Evolutionary conservation across 92 coral and sea anemone species (phyloP), one percentile per base, ranked within the genome.

Genomic region (Plumapathes pennacea): DNA sequence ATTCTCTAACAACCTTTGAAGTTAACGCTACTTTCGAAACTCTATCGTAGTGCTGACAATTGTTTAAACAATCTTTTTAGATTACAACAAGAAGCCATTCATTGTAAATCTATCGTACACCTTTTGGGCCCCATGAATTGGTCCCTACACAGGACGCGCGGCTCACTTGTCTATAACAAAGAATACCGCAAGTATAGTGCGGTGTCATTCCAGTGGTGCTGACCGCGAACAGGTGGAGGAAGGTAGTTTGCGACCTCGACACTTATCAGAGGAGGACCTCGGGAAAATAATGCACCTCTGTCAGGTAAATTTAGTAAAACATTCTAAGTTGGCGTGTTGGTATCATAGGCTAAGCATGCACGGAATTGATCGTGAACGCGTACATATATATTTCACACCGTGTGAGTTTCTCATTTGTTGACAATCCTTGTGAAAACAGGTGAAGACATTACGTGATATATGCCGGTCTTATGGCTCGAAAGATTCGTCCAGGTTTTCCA

Each of bases 111-210:
- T 68, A 0, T 45, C 50, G 12, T 70, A 70, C 60, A n/a, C 51
- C 25, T 70, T 58, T 44, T 58, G 77, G 77, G 77, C 77, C 12
- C 77, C 77, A 12, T 70, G 77, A 60, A 70, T 70, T 23, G 68
- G 77, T 2, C 68, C 32, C 3, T 17, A 36, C 1, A 39, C 69
- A 7, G 17, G 77, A 70, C 33, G 25, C 5, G n/a, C n/a, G 52
- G 56, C 0, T 27, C 23, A 50, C 3, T 58, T 14, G 59, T 58
- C 1, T 55, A 7, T 27, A 70, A 58, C 22, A 70, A 67, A 9
- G 77, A 70, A 33, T 50, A 70, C 68, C 45, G 51, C 34, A 57
- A 70, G 21, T 58, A 60, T 31, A 51, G 29, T 58, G 17, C 54
- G 7, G 1, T n/a, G 9, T 19, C 38, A 9, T 9, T 53, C 44